Conservation (phyloP, 2,113 vertebrate genomes). For the Okapia johnstoni region DNA sequence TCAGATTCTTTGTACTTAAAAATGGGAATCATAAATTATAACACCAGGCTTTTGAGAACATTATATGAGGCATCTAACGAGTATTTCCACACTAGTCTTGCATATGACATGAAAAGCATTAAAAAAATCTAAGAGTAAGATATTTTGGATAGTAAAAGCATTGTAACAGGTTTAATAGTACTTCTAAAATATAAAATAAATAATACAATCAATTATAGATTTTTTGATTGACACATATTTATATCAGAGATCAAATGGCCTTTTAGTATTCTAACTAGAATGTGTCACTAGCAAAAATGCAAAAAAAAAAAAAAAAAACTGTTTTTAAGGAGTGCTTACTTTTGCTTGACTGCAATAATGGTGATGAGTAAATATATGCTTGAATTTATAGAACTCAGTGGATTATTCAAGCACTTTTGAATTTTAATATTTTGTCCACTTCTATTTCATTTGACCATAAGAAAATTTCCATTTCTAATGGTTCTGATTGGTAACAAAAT, state of each 20-base stretch:
- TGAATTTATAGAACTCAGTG: neutral
- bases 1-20: neutral
- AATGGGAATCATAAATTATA: neutral
- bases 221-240: neutral
- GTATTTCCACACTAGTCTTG: neutral
- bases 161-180: neutral
- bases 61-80: neutral
- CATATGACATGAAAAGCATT: neutral
- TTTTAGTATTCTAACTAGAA: neutral
- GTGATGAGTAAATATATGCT: neutral
- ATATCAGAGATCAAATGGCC: neutral
- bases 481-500: neutral
- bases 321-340: neutral
- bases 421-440: neutral
- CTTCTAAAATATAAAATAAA: neutral
- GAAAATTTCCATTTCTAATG: neutral
- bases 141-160: neutral
- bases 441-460: neutral
- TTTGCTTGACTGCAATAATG: neutral
- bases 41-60: neutral
- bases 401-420: neutral
- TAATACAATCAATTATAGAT: neutral
- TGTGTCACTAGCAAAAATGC: neutral
- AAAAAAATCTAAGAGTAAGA: neutral
- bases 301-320: neutral